phyloP scores from a whole-genome alignment of 2,888 invertebrate species.

The Anthrax anthrax region DNA sequence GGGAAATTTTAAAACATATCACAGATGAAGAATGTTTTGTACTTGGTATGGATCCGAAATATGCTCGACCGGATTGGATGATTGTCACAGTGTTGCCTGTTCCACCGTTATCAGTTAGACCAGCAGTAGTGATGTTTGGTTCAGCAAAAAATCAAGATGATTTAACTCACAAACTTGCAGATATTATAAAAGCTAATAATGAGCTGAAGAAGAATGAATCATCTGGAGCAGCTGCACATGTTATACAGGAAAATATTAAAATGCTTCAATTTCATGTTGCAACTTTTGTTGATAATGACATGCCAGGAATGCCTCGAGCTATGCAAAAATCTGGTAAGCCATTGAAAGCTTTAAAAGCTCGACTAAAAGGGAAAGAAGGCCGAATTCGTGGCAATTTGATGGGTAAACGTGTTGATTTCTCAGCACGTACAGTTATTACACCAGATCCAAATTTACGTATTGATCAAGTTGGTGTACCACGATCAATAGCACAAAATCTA shows the following conservation, averaged over 20 bases:
- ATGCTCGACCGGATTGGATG: conserved; percentile 99
- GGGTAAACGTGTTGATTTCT: conserved; percentile 99
- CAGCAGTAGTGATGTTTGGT: conserved; percentile 96
- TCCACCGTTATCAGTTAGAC: conserved; percentile 88
- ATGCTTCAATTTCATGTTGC: conserved; percentile 98
- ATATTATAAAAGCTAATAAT: conserved; percentile 97
- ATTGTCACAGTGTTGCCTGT: conserved; percentile 94
- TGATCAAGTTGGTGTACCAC: conserved; percentile 94
- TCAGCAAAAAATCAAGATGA: conserved; percentile 98
- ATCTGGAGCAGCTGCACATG: conserved; percentile 94
- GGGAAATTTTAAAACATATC: conserved; percentile 92
- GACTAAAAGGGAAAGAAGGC: conserved; percentile 96
- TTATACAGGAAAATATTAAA: conserved; percentile 91
- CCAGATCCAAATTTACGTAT: conserved; percentile 90
- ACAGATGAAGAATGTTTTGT: conserved; percentile 94
- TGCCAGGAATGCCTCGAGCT: conserved; percentile 95
- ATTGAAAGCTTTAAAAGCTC: conserved; percentile 90
- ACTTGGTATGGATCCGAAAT: conserved; percentile 92
- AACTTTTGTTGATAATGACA: conserved; percentile 95
- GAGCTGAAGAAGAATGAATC: conserved; percentile 90
- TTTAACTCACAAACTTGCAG: conserved; percentile 95
- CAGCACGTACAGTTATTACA: conserved; percentile 96
- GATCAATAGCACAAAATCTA: conserved; percentile 96
- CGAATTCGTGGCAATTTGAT: conserved; percentile 97
- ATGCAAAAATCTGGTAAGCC: conserved; percentile 99